Evolutionary conservation across 1,140 invertebrate genomes (phyloP), one percentile per base, ranked within the genome.

Genomic region (Mamestra configurata): DNA sequence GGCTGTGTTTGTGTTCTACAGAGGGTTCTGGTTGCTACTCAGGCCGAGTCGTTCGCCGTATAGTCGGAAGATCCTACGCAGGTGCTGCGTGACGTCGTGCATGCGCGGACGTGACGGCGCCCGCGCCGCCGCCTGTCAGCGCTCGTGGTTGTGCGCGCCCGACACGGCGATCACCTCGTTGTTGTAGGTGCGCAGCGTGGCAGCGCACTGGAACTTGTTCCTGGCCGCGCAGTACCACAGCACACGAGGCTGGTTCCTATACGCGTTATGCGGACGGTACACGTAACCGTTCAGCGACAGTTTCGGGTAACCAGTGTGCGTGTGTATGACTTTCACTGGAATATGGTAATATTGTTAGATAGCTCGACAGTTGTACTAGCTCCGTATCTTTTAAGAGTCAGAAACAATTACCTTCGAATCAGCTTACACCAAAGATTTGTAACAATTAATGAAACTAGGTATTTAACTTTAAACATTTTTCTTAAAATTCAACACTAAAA

Each of bases 261-360:
- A 94, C 24, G 91, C 92, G 68, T 94, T 94, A 80, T 94, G 92
- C 4, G 93, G 90, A 22, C 93, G 86, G 59, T 90, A 94, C 51
- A 86, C 84, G 79, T 93, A 94, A 53, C 92, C 92, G 59, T 92
- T 80, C 68, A 90, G 71, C 15, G 84, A 75, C 77, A 94, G 59
- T 80, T 94, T 94, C 27, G 91, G 91, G 61, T 94, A 94, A 20
- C 92, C 93, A 73, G 85, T 92, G 66, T 87, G 81, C 68, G 85
- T 90, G 79, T 90, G 88, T 84, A 94, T 88, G 37, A 94, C 82
- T 84, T 89, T 77, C 27, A 80, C 53, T 82, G 80, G 43, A 80
- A 78, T 46, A 80, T 57, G 24, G 49, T 37, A 61, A 40, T n/a
- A 43, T 53, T 51, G 61, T 77, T 77, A 77, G 75, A 55, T 68